Evolutionary conservation across 2,113 vertebrate genomes (phyloP).

Genomic region (Centrocercus urophasianus): DNA sequence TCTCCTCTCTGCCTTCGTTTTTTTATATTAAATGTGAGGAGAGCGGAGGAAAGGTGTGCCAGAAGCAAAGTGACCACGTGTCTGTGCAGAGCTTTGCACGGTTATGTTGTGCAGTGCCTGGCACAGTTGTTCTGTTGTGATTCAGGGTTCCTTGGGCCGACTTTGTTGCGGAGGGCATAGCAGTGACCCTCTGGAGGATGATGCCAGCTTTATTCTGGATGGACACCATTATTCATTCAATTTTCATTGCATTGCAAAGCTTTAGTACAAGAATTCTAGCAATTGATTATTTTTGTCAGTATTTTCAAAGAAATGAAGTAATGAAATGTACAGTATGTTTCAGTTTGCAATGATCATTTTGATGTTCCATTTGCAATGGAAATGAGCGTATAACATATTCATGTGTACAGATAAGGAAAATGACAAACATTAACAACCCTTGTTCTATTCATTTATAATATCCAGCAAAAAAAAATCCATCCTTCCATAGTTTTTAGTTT

Average conservation of each 20-base stretch:
- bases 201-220: constrained; percentile 11
- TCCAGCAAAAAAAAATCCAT: constrained; percentile 45
- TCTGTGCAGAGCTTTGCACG: background rate
- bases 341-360: constrained; percentile 53
- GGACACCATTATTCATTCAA: background rate
- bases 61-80: background rate
- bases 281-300: constrained; percentile 15
- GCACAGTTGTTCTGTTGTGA: background rate
- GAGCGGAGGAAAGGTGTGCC: background rate
- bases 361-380: constrained; percentile 59
- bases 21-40: background rate
- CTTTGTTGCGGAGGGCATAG: constrained; percentile 15
- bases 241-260: constrained; percentile 14
- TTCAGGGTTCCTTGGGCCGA: background rate
- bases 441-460: constrained; percentile 69
- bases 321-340: constrained; percentile 52
- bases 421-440: constrained; percentile 66
- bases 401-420: constrained; percentile 73
- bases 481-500: constrained; percentile 59
- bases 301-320: constrained; percentile 51
- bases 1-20: background rate
- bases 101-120: background rate
- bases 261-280: background rate
- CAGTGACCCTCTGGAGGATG: background rate
- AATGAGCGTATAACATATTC: constrained; percentile 69